Conservation (phyloP, 2,113 vertebrate species). For the Phyllostomus hastatus region DNA sequence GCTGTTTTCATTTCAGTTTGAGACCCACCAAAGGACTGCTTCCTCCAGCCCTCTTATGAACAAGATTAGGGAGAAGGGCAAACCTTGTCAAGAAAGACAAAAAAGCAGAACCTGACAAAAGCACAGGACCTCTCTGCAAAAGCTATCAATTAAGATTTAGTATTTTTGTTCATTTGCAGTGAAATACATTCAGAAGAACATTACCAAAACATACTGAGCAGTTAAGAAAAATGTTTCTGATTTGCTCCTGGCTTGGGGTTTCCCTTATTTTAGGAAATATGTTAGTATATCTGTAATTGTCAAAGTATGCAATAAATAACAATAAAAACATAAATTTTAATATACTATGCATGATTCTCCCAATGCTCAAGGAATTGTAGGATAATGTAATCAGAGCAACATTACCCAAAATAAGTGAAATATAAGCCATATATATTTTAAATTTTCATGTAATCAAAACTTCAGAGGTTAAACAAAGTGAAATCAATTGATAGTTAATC, state of each 20-base stretch:
- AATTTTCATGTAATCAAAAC: neutral
- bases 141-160: conserved; percentile 4
- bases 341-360: neutral
- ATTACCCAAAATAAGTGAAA: neutral
- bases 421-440: neutral
- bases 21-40: neutral
- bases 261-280: neutral
- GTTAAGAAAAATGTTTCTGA: neutral
- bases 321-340: neutral
- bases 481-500: neutral
- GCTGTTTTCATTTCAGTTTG: conserved; percentile 1
- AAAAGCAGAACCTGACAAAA: conserved; percentile 56
- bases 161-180: conserved; percentile 16
- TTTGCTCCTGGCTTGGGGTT: neutral
- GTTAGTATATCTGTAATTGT: neutral
- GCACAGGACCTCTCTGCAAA: neutral
- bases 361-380: neutral
- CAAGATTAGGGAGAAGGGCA: neutral
- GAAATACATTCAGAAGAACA: neutral
- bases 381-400: neutral
- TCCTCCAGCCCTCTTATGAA: neutral
- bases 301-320: neutral
- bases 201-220: neutral
- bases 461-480: neutral
- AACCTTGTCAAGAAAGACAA: conserved; percentile 32